A percentile compares a stretch with the other conserved stretches of the same genome.
Conservation (phyloP, 2,888 invertebrate genomes). For the Plebejus argus region DNA sequence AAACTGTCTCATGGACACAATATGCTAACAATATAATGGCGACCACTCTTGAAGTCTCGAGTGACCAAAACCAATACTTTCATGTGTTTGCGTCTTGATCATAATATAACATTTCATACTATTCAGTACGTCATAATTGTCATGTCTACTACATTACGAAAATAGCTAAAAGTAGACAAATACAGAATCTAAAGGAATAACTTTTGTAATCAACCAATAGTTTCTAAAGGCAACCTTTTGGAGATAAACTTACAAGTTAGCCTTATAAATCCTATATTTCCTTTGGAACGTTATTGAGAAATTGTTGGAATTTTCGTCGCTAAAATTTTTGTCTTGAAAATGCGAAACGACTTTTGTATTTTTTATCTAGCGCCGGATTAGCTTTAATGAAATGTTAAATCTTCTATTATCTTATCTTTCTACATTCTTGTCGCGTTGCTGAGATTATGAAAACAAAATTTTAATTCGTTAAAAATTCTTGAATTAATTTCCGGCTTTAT, state of each 20-base stretch:
- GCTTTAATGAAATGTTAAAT: slow-evolving; percentile 14
- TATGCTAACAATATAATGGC: too few relatives aligned
- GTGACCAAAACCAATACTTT: too few relatives aligned
- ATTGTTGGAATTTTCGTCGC: not conserved
- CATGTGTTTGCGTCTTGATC: too few relatives aligned
- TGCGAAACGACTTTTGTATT: slow-evolving; percentile 10
- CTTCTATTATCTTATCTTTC: slow-evolving; percentile 17
- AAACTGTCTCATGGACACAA: too few relatives aligned
- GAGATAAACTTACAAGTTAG: not conserved
- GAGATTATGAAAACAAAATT: slow-evolving; percentile 6
- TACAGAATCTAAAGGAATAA: not conserved
- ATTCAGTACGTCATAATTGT: too few relatives aligned
- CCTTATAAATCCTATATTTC: not conserved
- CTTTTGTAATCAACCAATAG: not conserved
- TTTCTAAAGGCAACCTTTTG: not conserved
- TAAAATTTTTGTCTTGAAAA: not conserved
- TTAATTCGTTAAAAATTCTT: not conserved
- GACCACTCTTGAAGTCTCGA: too few relatives aligned
- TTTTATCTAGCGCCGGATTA: slow-evolving; percentile 9
- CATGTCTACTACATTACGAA: too few relatives aligned
- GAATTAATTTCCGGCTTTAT: not conserved
- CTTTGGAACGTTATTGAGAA: not conserved
- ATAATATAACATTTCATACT: too few relatives aligned
- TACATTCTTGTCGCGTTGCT: slow-evolving; percentile 14
- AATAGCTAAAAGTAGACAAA: too few relatives aligned